A percentile compares a stretch with the other conserved stretches of the same genome.
Conservation (phyloP, 1,140 invertebrate species). For the Ostrea denselamellosa region DNA sequence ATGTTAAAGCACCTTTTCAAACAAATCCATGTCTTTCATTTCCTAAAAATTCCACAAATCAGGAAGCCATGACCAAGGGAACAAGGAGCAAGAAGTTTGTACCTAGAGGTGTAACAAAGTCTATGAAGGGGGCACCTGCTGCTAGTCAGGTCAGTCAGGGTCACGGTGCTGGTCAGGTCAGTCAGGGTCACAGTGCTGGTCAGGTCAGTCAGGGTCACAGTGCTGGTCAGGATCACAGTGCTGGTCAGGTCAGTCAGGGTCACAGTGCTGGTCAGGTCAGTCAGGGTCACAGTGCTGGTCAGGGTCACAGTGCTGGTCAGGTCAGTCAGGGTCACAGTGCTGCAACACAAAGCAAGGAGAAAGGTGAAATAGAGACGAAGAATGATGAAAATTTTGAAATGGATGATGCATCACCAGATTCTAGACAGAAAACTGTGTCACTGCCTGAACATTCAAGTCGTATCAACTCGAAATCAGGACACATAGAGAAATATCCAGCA, state of each 20-base stretch:
- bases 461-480: not conserved
- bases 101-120: not conserved
- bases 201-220: not conserved
- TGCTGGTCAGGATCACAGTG: not conserved
- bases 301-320: not conserved
- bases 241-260: too few species aligned
- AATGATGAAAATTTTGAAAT: not conserved
- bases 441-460: not conserved
- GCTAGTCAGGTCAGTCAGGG: not conserved
- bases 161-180: not conserved
- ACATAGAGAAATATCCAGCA: not conserved
- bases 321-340: not conserved
- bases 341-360: not conserved
- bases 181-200: not conserved
- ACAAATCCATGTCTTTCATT: slow-evolving; percentile 58
- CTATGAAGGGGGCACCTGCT: not conserved
- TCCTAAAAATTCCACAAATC: slow-evolving; percentile 53
- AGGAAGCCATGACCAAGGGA: slow-evolving; percentile 19
- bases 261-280: too few species aligned
- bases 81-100: slow-evolving; percentile 9
- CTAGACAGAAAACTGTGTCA: not conserved
- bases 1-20: slow-evolving; percentile 65
- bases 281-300: not conserved
- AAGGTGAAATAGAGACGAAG: not conserved
- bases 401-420: not conserved